Evolutionary conservation across 2,113 vertebrate genomes (phyloP), one percentile per base, ranked within the genome.

Genomic region (Perognathus longimembris): DNA sequence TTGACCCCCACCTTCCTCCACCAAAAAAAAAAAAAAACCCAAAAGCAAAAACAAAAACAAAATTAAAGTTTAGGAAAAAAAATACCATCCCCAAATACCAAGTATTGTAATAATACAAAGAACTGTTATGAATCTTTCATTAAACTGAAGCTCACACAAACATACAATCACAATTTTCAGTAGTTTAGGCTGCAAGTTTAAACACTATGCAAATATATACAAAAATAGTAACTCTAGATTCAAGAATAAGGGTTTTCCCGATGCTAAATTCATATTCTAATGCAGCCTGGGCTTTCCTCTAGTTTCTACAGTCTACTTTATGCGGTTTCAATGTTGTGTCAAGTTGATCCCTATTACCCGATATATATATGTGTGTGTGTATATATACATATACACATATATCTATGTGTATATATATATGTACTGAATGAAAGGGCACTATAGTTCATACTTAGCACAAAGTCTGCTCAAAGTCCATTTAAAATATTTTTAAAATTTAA

Each of bases 111-210:
- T 94, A 73, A 78, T 91, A 97, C 89, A 89, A 90, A 98, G 96
- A 90, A 96, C 95, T 93, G 94, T 94, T 93, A 97, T 67, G 93
- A 96, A 91, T 93, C 95, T 91, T 91, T 95, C 95, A 93, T 97
- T 96, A 97, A 96, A 97, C 96, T 85, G 94, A 94, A 96, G 88
- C 92, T 97, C 97, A 97, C 97, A 97, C 94, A 96, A 95, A 97
- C 96, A 97, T 97, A 98, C 97, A 98, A 96, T 97, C 97, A 98
- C 97, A 97, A 96, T 96, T 98, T 96, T 98, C 98, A 98, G 98
- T 98, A 98, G 98, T 98, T 98, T 97, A 97, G 96, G 97, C 97
- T 98, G 97, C 97, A 96, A 96, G 95, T 98, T 97, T 97, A 97
- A 96, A 97, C 95, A 95, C 97, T 95, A 96, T 96, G 97, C 95